Base-by-base conservation (phyloP, 2,113 vertebrate species). In the Sigmodon hispidus region DNA sequence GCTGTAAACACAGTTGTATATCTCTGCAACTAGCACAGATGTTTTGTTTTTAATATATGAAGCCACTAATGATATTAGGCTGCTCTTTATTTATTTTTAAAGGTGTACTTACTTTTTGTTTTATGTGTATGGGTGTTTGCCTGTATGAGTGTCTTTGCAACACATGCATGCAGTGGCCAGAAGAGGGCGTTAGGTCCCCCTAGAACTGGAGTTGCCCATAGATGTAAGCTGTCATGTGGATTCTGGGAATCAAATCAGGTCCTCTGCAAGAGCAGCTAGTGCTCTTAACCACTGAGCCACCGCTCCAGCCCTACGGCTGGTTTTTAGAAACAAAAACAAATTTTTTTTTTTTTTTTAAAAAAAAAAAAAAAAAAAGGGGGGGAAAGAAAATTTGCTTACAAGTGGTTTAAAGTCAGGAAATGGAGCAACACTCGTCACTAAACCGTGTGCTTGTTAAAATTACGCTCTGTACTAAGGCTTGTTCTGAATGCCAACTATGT, bases 391-490 rank as follows among this genome's bases (percentile, higher is more conserved):
- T 84, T 57, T 10, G 11, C 48, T 50, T 73, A 29, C 36, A 22
- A 84, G 34, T 80, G 9, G 73, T 43, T 36, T 85, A 65, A 73
- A 93, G 29, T 91, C 16, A 89, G 61, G 94, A 96, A 92, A 76
- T 10, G 4, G 83, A 80, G 48, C 19, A 22, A 4, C 72, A 57
- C 52, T 52, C 43, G 67, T 81, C 61, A 83, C 52, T 81, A 87
- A 95, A 79, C 15, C 7, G 5, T 59, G 5, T 59, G 79, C 29
- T 93, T 92, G 50, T 90, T 90, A 91, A 93, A 93, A 94, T 72
- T 34, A 81, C 2, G 0, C 19, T 70, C 50, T 70, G 22, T 76
- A 85, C 3, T 45, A 70, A 72, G 45, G n/a, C 75, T 85, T 88
- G 45, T 59, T 79, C 10, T 55, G 67, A 9, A 16, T 40, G 2